phyloP scores from a whole-genome alignment of 64 coral and sea anemone genomes.

The Montipora sp. region DNA sequence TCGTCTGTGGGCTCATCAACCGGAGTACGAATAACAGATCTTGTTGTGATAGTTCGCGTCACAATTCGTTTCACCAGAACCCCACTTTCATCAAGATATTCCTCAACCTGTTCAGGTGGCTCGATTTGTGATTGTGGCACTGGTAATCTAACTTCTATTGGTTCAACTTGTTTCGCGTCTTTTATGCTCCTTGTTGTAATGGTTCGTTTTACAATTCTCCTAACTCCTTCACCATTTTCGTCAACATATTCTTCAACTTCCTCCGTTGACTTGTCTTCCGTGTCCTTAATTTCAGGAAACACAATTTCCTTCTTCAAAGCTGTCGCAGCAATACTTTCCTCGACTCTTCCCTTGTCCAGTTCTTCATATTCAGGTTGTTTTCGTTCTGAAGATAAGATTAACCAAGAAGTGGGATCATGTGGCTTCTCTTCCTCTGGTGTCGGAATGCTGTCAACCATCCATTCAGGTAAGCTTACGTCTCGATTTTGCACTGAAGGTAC shows the following conservation, averaged over 20 bases:
- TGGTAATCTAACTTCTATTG: neutral
- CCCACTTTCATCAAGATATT: slow-evolving; percentile 56
- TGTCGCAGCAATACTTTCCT: neutral
- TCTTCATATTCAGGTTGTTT: neutral
- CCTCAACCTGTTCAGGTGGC: slow-evolving; percentile 21
- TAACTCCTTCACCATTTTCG: slow-evolving; percentile 62
- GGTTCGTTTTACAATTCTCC: slow-evolving; percentile 33
- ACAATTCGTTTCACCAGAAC: slow-evolving; percentile 45
- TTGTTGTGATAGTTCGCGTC: slow-evolving; percentile 54
- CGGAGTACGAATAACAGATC: slow-evolving; percentile 20
- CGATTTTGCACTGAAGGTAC: neutral
- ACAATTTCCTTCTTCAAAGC: slow-evolving; percentile 33
- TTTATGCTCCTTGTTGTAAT: slow-evolving; percentile 38
- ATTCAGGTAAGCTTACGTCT: slow-evolving; percentile 22
- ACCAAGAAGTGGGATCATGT: neutral
- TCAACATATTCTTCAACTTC: slow-evolving; percentile 65
- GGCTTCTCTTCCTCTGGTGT: neutral
- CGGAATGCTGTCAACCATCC: neutral
- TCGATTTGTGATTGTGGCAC: neutral
- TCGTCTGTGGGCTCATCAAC: neutral
- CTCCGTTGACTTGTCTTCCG: neutral
- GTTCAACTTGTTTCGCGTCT: neutral
- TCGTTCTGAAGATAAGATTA: neutral
- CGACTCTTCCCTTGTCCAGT: neutral
- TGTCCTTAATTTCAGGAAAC: slow-evolving; percentile 15